phyloP scores from a whole-genome alignment of 2,113 vertebrate species.

The Bufo bufo region DNA sequence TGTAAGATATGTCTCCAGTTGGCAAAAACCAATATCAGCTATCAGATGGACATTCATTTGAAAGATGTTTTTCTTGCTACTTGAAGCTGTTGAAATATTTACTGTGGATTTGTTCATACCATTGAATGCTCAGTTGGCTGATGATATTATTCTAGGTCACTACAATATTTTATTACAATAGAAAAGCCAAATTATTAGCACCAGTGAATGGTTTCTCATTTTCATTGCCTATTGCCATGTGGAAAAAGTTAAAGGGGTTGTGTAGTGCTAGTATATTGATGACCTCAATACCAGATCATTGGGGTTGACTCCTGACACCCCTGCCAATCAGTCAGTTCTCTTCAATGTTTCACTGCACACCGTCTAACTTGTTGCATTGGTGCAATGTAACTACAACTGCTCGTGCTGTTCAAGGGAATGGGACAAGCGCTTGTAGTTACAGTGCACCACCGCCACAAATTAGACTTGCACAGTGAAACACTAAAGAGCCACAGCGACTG shows the following conservation, averaged over 20 bases:
- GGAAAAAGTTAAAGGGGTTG: neutral
- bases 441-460: too few relatives aligned
- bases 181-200: neutral
- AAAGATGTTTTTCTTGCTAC: neutral
- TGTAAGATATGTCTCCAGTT: neutral
- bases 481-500: too few relatives aligned
- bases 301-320: too few relatives aligned
- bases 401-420: too few relatives aligned
- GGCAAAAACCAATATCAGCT: neutral
- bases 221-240: neutral
- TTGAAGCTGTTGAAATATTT: constrained; percentile 2
- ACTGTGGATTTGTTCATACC: neutral
- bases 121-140: neutral
- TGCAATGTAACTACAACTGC: too few relatives aligned
- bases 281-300: too few relatives aligned
- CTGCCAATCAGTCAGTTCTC: too few relatives aligned
- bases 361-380: too few relatives aligned
- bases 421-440: too few relatives aligned
- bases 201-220: neutral
- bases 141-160: neutral
- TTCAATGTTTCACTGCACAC: too few relatives aligned
- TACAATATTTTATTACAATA: neutral
- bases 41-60: neutral
- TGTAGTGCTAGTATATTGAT: too few relatives aligned
- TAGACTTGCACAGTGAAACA: too few relatives aligned